Evolutionary conservation across 2,113 vertebrate species (phyloP), one percentile per base, ranked within the genome.

Genomic region (Apaloderma vittatum): DNA sequence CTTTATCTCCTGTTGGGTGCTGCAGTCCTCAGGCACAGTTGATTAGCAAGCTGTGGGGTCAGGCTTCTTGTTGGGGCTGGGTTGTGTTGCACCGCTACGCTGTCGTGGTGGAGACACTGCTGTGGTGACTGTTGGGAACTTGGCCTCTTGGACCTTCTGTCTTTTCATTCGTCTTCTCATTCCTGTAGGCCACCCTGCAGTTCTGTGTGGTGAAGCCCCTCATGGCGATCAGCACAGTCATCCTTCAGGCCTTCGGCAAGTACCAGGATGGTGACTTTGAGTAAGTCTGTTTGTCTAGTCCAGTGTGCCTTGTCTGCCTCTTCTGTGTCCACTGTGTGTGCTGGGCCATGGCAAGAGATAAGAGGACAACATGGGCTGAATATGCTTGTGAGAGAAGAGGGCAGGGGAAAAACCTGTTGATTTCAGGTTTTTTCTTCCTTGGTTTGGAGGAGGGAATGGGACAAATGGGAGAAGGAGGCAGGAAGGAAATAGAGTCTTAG

Each of bases 191-290:
- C 26, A 99, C 99, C 23, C 97, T 99, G 81, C 99, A 99, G 98
- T 99, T 99, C 97, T 99, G 99, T 27, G 99, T 99, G 94, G 99
- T 99, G 92, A 99, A 99, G 94, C 99, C 99, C 1, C 98, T 99
- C 94, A 99, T 99, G 99, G 99, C 99, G 0, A 96, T 99, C 92
- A 99, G 99, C 96, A 99, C 99, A 0, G 99, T 99, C 93, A 97
- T 99, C 94, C 99, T 99, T 68, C 99, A 99, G 96, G 99, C 99
- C 92, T 99, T 99, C 0, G 99, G 98, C 92, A 99, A 99, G 97
- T 99, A 99, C 98, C 98, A 96, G 96, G 99, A 99, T n/a, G 99
- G 99, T 73, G 99, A 99, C 97, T 99, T 99, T 76, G 99, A 99
- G 99, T 99, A 98, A 95, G 99, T 97, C 72, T 55, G 11, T 86